Evolutionary conservation across 2,888 invertebrate species (phyloP), one percentile per base, ranked within the genome.

Genomic region (Epistrophe grossulariae): DNA sequence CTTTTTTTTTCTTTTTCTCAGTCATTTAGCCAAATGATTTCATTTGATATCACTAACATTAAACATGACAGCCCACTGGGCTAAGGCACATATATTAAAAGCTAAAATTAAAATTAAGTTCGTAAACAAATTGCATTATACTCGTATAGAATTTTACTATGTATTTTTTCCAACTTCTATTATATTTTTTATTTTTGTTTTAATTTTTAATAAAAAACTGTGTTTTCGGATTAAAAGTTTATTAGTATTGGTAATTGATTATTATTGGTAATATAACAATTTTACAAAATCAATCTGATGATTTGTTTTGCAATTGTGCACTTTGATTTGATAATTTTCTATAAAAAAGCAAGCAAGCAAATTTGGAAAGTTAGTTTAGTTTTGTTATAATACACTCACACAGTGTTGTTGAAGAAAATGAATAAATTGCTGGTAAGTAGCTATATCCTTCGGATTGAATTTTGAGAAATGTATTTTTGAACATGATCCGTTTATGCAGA

Each of bases 291-390:
- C 19, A 11, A 5, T 11, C 17, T 1, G 9, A 8, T 8, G 10
- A 17, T 8, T 17, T 17, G n/a, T 60, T 3, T 45, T 64, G 43
- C 62, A 45, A 43, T 45, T 43, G 7, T 13, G 40, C 9, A 35
- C n/a, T n/a, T n/a, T n/a, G n/a, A n/a, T 5, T 43, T 11, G 28
- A 6, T 24, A 0, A n/a, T 64, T 64, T 28, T 24, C 31, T 77
- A 81, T 81, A 81, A 72, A 50, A n/a, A 82, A 82, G 72, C 57
- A 28, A 62, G n/a, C 24, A 24, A 57, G 57, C 57, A 59, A 5
- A 9, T 5, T n/a, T 19, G 43, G 15, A 31, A 9, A 50, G 9
- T 40, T 66, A 82, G 77, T 77, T 38, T 50, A 40, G 52, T 70
- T 68, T 31, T 55, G 68, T 8, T 38, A n/a, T 24, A n/a, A n/a